A percentile compares a stretch with the other conserved stretches of the same genome.
Conservation (phyloP, 2,888 invertebrate genomes). For the Eilema caniola region DNA sequence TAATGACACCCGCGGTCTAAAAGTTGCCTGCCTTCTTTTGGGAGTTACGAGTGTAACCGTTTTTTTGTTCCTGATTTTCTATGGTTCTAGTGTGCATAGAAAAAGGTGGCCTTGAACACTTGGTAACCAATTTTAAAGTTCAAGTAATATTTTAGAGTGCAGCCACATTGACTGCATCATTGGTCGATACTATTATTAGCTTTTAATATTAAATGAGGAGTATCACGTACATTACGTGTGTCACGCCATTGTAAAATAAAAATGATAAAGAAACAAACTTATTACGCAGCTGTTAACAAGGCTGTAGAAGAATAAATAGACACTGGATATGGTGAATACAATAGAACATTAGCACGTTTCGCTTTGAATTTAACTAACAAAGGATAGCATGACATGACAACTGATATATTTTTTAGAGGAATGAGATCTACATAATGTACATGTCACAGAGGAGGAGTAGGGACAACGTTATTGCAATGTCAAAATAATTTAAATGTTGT, state of each 20-base stretch:
- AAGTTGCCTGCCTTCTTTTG: too few species aligned
- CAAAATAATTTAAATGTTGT: constrained; percentile 23
- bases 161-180: constrained; percentile 47
- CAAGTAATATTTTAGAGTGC: constrained; percentile 50
- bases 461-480: constrained; percentile 35
- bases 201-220: constrained; percentile 50
- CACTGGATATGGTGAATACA: constrained; percentile 46
- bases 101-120: constrained; percentile 49
- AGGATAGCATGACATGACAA: constrained; percentile 60
- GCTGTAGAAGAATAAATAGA: constrained; percentile 55
- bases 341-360: constrained; percentile 47
- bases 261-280: constrained; percentile 62
- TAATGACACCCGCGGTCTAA: too few species aligned
- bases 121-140: constrained; percentile 53
- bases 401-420: constrained; percentile 50
- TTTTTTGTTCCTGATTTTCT: too few species aligned
- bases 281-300: constrained; percentile 64
- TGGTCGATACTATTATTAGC: constrained; percentile 35
- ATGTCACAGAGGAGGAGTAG: constrained; percentile 27
- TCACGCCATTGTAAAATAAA: constrained; percentile 65
- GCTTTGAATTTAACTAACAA: constrained; percentile 62
- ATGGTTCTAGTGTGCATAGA: constrained; percentile 32
- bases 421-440: constrained; percentile 37
- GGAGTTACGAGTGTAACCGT: too few species aligned
- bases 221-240: constrained; percentile 58